These are phyloP conservation scores for Pristionchus maxplancki DNA, from an alignment of 2,888 invertebrate genomes.

Conservation along the genomic window DNA sequence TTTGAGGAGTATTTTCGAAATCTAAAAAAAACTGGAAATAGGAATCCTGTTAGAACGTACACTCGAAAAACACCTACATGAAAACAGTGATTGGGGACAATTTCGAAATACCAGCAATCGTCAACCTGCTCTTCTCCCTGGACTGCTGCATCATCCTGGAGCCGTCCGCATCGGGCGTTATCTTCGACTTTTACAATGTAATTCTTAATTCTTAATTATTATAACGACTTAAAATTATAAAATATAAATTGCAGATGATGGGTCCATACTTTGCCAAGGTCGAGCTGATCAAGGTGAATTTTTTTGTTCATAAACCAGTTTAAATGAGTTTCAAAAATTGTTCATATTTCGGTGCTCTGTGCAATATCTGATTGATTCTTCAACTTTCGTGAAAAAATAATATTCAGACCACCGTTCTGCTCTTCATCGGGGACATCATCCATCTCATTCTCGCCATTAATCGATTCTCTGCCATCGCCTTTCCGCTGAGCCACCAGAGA, in stretches of 20 bases:
- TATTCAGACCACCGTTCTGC: not conserved
- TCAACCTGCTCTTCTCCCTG: not conserved
- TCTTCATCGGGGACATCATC: not conserved
- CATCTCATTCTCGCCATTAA: not conserved
- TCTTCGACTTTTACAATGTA: slow-evolving; percentile 29
- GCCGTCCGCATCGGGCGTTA: not conserved
- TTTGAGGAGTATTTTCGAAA: not conserved
- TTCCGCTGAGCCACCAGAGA: not conserved
- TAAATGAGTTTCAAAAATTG: not conserved
- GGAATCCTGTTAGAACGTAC: no score
- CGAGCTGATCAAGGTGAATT: not conserved
- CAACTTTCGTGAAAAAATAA: not conserved
- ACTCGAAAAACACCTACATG: not conserved
- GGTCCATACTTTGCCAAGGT: not conserved
- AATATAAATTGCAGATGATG: not conserved
- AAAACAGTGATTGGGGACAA: no score
- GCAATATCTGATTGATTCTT: not conserved
- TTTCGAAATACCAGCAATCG: not conserved
- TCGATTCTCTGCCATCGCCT: not conserved
- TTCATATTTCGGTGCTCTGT: no score
- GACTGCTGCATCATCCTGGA: not conserved
- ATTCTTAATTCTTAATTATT: not conserved
- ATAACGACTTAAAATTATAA: not conserved
- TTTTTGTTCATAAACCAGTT: not conserved
- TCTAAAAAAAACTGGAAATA: no score